These are phyloP conservation scores for Noctuana brunneofusca DNA, from an alignment of 2,888 invertebrate genomes.

Conservation along the genomic window DNA sequence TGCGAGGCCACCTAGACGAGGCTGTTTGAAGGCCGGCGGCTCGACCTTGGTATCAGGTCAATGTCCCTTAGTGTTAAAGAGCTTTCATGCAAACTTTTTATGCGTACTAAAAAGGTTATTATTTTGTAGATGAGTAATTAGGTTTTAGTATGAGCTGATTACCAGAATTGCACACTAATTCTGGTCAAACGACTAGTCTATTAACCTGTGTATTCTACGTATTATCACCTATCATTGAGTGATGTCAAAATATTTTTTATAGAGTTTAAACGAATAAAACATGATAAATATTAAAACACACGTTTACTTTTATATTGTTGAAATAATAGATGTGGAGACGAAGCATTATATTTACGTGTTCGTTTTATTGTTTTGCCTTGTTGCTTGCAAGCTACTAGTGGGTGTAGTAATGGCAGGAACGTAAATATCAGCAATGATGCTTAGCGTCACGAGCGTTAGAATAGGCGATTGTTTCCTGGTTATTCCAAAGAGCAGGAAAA, in stretches of 20 bases:
- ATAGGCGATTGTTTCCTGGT: constrained; percentile 1
- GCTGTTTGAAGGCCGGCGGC: constrained; percentile 80
- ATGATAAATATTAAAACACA: neutral
- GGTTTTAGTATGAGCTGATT: neutral
- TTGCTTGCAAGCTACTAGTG: neutral
- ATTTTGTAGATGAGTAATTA: neutral
- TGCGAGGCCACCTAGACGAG: constrained; percentile 67
- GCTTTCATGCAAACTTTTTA: constrained; percentile 58
- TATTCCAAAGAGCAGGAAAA: neutral
- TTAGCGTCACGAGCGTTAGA: neutral
- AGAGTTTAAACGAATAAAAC: neutral
- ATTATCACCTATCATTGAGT: neutral
- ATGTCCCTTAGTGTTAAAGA: constrained; percentile 72
- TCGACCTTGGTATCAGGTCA: constrained; percentile 80
- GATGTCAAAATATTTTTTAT: neutral
- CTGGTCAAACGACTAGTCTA: neutral
- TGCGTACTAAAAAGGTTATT: neutral
- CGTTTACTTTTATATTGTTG: too few species aligned
- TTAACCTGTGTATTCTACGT: neutral
- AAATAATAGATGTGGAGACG: too few species aligned
- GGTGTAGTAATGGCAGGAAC: constrained; percentile 1
- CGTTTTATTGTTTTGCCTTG: neutral
- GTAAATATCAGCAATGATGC: constrained; percentile 1
- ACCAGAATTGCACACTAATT: neutral
- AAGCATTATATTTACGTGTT: neutral